A percentile compares a stretch with the other conserved stretches of the same genome.
Evolutionary conservation across 2,888 invertebrate genomes (phyloP).

Genomic region (Drosophila quasianomalipes): DNA sequence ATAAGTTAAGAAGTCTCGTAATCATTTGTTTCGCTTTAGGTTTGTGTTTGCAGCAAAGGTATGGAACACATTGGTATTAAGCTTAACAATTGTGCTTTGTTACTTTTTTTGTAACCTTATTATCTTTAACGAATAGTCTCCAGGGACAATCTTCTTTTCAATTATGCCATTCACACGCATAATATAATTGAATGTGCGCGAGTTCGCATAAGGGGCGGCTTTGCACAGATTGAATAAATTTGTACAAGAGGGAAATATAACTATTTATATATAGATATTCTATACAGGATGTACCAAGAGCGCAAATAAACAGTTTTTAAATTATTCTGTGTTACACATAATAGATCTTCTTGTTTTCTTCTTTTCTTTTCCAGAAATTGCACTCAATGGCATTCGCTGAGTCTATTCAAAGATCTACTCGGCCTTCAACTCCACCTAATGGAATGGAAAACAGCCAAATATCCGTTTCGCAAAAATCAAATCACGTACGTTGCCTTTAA

Average conservation of each 20-base stretch:
- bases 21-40: constrained; percentile 70
- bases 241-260: constrained; percentile 8
- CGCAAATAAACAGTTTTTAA: neutral
- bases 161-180: constrained; percentile 76
- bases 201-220: constrained; percentile 27
- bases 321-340: neutral
- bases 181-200: constrained; percentile 72
- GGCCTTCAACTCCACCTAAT: constrained; percentile 37
- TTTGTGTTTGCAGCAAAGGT: constrained; percentile 29
- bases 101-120: constrained; percentile 72
- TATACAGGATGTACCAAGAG: neutral
- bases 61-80: constrained; percentile 60
- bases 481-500: constrained; percentile 57
- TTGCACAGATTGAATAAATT: constrained; percentile 37
- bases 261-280: neutral
- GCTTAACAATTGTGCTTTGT: constrained; percentile 71
- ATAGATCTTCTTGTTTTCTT: too few species aligned
- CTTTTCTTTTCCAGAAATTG: constrained; percentile 25
- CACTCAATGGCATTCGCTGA: constrained; percentile 45
- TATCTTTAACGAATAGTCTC: constrained; percentile 78
- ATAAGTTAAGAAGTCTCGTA: constrained; percentile 48
- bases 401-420: constrained; percentile 26
- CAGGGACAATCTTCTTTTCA: constrained; percentile 72
- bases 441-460: constrained; percentile 55
- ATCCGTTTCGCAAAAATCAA: constrained; percentile 57